A percentile compares a stretch with the other conserved stretches of the same genome.
These are phyloP conservation scores for Catharus fuscescens DNA, from an alignment of 2,113 vertebrate species.

Conservation along the genomic window DNA sequence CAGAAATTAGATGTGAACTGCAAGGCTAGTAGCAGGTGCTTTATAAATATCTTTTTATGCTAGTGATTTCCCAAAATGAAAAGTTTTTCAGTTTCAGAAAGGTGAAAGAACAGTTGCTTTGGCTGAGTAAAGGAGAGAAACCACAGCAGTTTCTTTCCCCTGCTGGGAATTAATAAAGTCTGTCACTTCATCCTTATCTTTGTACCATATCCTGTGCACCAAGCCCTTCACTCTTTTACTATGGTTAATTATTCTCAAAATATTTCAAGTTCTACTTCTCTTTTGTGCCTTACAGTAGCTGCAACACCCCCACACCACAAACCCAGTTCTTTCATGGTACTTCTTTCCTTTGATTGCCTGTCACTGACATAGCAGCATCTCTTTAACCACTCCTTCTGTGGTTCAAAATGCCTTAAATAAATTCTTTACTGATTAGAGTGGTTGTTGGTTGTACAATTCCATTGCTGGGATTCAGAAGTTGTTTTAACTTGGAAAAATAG, in stretches of 20 bases:
- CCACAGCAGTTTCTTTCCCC: background rate
- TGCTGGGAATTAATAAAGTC: background rate
- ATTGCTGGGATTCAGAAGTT: background rate
- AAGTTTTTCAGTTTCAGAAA: background rate
- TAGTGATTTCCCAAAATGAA: slow-evolving; percentile 27
- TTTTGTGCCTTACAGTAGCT: background rate
- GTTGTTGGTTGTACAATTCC: background rate
- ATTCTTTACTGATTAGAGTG: background rate
- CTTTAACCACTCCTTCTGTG: background rate
- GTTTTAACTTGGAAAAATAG: background rate
- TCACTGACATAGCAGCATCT: background rate
- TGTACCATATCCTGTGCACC: background rate
- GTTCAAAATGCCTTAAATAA: background rate
- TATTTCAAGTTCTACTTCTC: background rate
- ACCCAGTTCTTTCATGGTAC: background rate
- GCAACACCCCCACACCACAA: background rate
- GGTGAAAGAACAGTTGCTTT: background rate
- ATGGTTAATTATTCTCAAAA: background rate
- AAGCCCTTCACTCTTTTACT: background rate
- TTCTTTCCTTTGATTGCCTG: background rate
- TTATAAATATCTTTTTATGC: background rate
- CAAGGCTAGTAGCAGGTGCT: background rate
- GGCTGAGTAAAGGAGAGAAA: background rate
- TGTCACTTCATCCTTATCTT: background rate
- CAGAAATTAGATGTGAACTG: background rate